Evolutionary conservation across 2,113 vertebrate genomes (phyloP).

Genomic region (Dromiciops gliroides): DNA sequence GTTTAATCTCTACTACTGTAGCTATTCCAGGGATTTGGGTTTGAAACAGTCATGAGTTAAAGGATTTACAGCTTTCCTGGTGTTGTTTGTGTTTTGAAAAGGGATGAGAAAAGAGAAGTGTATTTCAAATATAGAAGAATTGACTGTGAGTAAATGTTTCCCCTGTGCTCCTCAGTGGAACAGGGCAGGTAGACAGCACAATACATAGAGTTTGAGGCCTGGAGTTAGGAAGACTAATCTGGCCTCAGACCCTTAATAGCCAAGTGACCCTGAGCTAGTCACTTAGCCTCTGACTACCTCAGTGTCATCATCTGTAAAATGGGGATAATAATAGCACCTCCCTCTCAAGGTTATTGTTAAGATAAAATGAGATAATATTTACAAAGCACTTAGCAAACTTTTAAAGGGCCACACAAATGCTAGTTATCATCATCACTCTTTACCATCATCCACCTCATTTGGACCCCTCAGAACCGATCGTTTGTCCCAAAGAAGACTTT

Average conservation of each 20-base stretch:
- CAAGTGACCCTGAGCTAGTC: not conserved
- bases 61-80: not conserved
- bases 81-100: not conserved
- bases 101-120: not conserved
- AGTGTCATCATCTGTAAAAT: not conserved
- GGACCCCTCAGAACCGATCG: not conserved
- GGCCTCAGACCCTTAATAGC: not conserved
- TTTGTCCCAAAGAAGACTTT: not conserved
- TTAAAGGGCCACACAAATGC: not conserved
- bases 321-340: not conserved
- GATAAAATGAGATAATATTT: not conserved
- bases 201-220: too few species aligned
- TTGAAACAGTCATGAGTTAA: not conserved
- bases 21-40: not conserved
- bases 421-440: not conserved
- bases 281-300: not conserved
- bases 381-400: not conserved
- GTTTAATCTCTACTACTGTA: not conserved
- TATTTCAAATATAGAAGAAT: not conserved
- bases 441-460: not conserved
- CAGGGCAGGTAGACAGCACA: not conserved
- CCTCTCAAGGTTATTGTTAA: not conserved
- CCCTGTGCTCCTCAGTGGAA: too few species aligned
- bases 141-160: too few species aligned
- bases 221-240: not conserved